phyloP scores from a whole-genome alignment of 2,888 invertebrate genomes.

The Scotopteryx bipunctaria region DNA sequence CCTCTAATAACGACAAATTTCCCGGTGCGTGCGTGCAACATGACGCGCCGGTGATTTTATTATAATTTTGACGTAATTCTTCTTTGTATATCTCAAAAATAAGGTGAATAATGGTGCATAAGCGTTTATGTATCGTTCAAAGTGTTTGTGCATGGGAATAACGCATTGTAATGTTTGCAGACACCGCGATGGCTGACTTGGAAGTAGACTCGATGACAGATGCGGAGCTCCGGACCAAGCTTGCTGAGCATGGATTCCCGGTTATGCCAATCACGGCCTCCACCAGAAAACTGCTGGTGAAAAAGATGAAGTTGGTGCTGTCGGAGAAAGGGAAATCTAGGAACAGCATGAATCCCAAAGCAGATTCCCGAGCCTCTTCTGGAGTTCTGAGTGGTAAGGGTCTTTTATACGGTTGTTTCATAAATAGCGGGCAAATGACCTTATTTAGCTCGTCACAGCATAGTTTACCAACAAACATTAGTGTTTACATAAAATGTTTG shows the following conservation, averaged over 20 bases:
- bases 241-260: constrained; percentile 89
- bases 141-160: constrained; percentile 49
- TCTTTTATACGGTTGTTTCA: too few relatives aligned
- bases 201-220: constrained; percentile 87
- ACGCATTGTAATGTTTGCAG: constrained; percentile 81
- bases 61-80: constrained; percentile 78
- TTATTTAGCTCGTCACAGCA: background rate
- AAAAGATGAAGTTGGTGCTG: constrained; percentile 88
- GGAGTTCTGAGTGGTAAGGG: constrained; percentile 22
- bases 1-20: constrained; percentile 69
- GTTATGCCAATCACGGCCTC: constrained; percentile 92
- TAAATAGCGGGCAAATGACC: too few relatives aligned
- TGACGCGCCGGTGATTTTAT: constrained; percentile 82
- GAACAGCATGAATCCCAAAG: constrained; percentile 68
- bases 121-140: constrained; percentile 8
- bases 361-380: constrained; percentile 69
- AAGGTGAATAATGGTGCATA: constrained; percentile 56
- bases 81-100: constrained; percentile 59
- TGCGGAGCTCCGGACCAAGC: constrained; percentile 88
- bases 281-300: constrained; percentile 89
- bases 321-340: constrained; percentile 84
- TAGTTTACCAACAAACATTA: too few relatives aligned
- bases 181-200: constrained; percentile 87
- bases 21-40: constrained; percentile 72
- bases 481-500: too few relatives aligned